These are phyloP conservation scores for Leptodactylus fuscus DNA, from an alignment of 2,113 vertebrate genomes.

Conservation along the genomic window DNA sequence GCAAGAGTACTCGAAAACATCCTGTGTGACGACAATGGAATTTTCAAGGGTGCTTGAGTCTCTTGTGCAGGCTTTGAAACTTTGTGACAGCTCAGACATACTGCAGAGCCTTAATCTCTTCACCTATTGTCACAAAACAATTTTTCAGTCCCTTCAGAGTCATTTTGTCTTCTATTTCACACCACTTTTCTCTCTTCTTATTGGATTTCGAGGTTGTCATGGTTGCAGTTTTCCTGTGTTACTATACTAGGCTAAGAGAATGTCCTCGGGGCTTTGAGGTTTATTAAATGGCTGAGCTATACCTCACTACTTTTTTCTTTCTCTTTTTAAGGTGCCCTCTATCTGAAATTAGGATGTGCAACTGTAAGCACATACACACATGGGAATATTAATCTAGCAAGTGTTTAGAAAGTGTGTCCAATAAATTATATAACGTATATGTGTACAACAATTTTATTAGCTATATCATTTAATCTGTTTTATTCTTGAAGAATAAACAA, in stretches of 20 bases:
- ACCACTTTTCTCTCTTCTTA: slow-evolving; percentile 58
- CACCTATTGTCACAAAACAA: slow-evolving; percentile 62
- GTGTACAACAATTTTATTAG: background rate
- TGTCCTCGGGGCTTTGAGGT: slow-evolving; percentile 61
- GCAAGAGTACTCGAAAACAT: slow-evolving; percentile 40
- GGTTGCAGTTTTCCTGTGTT: slow-evolving; percentile 60
- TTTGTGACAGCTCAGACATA: slow-evolving; percentile 61
- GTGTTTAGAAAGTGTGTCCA: too few species aligned
- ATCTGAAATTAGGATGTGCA: slow-evolving; percentile 47
- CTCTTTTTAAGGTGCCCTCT: slow-evolving; percentile 55
- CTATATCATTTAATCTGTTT: background rate
- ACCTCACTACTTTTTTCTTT: slow-evolving; percentile 51
- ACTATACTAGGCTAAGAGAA: slow-evolving; percentile 59
- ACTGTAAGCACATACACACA: background rate
- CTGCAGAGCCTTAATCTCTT: slow-evolving; percentile 61
- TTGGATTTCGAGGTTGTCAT: slow-evolving; percentile 61
- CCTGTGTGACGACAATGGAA: slow-evolving; percentile 55
- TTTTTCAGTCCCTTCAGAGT: slow-evolving; percentile 62
- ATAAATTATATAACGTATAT: too few species aligned
- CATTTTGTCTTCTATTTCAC: slow-evolving; percentile 60
- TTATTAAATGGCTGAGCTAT: slow-evolving; percentile 61
- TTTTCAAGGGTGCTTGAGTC: slow-evolving; percentile 61
- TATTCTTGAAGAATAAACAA: too few species aligned
- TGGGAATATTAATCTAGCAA: slow-evolving; percentile 4
- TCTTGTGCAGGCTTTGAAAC: slow-evolving; percentile 58